A percentile compares a stretch with the other conserved stretches of the same genome.
phyloP scores from a whole-genome alignment of 1,140 invertebrate genomes.

The Rhyacophila brunnea region DNA sequence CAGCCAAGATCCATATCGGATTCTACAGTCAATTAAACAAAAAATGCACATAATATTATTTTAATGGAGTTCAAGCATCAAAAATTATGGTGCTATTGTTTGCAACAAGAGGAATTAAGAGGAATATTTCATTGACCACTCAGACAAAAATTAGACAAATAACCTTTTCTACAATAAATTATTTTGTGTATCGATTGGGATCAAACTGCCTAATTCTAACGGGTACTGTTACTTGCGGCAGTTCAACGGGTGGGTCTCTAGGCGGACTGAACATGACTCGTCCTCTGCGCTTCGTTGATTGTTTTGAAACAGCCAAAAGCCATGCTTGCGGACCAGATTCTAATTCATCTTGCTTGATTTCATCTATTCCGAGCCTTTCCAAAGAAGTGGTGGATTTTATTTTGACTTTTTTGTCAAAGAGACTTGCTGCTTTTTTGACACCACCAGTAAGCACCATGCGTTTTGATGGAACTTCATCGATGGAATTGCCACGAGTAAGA shows the following conservation, averaged over 20 bases:
- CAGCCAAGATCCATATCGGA: too few species aligned
- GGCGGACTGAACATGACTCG: slow-evolving; percentile 23
- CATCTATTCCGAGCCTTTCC: background rate
- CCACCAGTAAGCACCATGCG: background rate
- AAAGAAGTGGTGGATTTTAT: background rate
- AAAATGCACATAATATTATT: too few species aligned
- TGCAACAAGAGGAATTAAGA: too few species aligned
- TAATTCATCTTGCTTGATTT: background rate
- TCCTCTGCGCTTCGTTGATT: background rate
- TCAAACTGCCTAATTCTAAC: slow-evolving; percentile 49
- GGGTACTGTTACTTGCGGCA: slow-evolving; percentile 50
- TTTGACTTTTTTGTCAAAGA: background rate
- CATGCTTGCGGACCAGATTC: background rate
- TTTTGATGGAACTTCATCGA: background rate
- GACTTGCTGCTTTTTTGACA: background rate
- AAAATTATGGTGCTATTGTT: too few species aligned
- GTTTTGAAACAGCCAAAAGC: background rate
- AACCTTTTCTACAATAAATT: too few species aligned
- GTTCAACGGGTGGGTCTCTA: slow-evolving; percentile 42
- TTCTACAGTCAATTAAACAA: too few species aligned
- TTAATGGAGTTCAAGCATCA: too few species aligned
- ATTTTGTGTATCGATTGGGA: slow-evolving; percentile 3
- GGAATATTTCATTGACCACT: too few species aligned
- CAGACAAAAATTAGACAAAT: too few species aligned
- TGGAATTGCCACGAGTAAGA: too few species aligned